Evolutionary conservation across 2,888 invertebrate species (phyloP), one percentile per base, ranked within the genome.

Genomic region (Bedellia somnulentella): DNA sequence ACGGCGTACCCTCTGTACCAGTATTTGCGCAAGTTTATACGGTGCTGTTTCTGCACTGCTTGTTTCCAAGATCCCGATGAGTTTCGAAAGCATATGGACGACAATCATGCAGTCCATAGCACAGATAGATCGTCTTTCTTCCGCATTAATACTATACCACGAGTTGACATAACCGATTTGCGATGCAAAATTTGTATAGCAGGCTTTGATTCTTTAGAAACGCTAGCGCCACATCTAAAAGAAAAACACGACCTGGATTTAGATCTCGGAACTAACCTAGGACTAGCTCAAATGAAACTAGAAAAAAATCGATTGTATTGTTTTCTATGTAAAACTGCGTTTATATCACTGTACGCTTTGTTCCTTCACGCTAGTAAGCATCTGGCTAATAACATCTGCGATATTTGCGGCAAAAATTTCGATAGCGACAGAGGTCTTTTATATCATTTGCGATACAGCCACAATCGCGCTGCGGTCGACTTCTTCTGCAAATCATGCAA

Each of bases 1-100:
- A 35, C 35, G 4, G 33, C 27, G n/a, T 32, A 30, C 16, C 37
- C 37, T n/a, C 31, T 37, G 31, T 30, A 29, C 23, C 16, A 29
- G 13, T 24, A 24, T 10, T 6, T 18, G 1, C 12, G 25, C 15
- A 27, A 27, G 13, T 15, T 21, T 9, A 12, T 32, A 9, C 18
- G 27, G 5, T 37, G 37, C 32, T 30, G 13, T 17, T 37, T 29
- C 21, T 37, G 37, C 24, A 15, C 10, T 6, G 22, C 31, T 11
- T 15, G 17, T 4, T 33, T 31, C 11, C 23, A 23, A 15, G 31
- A 32, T 14, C 31, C 31, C 5, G 15, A 16, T 8, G 25, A 31
- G 10, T 29, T 37, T 22, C 25, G 35, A 10, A 5, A 33, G 2
- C 37, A 37, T 15, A 18, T 33, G 14, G 29, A 33, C 21, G 16